phyloP scores from a whole-genome alignment of 2,888 invertebrate genomes.

The Platynereis dumerilii region DNA sequence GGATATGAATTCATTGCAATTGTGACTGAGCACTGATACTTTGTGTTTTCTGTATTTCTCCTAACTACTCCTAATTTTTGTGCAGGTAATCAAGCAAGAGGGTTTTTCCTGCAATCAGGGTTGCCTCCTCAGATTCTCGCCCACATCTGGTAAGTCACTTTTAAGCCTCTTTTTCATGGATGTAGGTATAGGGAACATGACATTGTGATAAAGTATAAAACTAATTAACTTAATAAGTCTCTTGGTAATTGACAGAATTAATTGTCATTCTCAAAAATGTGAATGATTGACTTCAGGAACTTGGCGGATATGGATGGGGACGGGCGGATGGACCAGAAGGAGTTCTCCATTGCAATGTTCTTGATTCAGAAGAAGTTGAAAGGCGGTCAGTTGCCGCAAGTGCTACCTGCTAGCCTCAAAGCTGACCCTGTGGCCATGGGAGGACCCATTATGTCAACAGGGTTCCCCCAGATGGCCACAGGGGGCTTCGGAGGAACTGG shows the following conservation, averaged over 20 bases:
- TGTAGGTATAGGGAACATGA: too few species aligned
- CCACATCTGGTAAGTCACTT: constrained; percentile 59
- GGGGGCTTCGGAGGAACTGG: not conserved
- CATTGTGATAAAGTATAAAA: too few species aligned
- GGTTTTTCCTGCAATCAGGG: constrained; percentile 62
- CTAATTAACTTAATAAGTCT: too few species aligned
- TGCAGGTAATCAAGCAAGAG: constrained; percentile 61
- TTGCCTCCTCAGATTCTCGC: constrained; percentile 57
- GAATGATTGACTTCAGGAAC: constrained; percentile 56
- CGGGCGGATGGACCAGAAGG: constrained; percentile 63
- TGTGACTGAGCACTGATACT: too few species aligned
- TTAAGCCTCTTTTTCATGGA: not conserved
- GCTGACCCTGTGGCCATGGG: constrained; percentile 53
- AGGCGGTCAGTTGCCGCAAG: constrained; percentile 87
- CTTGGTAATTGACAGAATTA: too few species aligned
- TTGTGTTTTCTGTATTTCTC: too few species aligned
- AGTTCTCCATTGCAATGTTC: constrained; percentile 64
- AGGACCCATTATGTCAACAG: constrained; percentile 35
- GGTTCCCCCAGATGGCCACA: not conserved
- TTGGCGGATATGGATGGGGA: constrained; percentile 63
- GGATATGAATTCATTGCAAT: too few species aligned
- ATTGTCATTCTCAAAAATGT: too few species aligned
- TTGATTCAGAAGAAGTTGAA: constrained; percentile 78
- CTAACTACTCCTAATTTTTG: too few species aligned
- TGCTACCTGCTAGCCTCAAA: constrained; percentile 74